Conservation (phyloP, 2,888 invertebrate genomes). For the Labia minor region DNA sequence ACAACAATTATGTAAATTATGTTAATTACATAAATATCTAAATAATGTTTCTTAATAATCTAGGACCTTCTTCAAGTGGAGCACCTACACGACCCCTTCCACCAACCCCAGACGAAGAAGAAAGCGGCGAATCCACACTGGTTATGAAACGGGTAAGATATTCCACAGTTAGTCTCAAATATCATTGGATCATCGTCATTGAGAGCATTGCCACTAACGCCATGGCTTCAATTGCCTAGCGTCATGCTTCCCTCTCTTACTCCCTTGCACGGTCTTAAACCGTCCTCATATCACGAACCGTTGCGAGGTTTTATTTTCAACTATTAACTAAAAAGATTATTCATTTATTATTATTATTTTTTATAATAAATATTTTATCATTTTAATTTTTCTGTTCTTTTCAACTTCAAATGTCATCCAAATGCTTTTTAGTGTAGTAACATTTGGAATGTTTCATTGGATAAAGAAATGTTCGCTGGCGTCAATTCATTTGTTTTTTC, state of each 20-base stretch:
- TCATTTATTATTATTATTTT: not conserved
- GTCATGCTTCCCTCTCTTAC: not conserved
- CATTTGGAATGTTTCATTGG: conserved; percentile 8
- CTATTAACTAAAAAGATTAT: not conserved
- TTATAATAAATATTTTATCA: not conserved
- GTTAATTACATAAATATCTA: too few species aligned
- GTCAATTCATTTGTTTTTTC: conserved; percentile 13
- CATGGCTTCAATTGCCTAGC: conserved; percentile 13
- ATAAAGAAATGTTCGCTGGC: conserved; percentile 9
- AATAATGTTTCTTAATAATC: not conserved
- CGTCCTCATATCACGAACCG: not conserved
- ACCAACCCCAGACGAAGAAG: conserved; percentile 89
- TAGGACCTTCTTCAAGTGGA: conserved; percentile 39
- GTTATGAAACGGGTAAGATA: conserved; percentile 79
- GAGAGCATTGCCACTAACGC: conserved; percentile 13
- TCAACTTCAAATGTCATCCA: not conserved
- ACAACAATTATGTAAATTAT: too few species aligned
- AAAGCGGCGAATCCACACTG: conserved; percentile 75
- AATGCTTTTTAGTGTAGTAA: conserved; percentile 7
- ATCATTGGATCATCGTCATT: not conserved
- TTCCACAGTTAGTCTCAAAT: too few species aligned
- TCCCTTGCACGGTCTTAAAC: conserved; percentile 7
- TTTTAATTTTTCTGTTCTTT: not conserved
- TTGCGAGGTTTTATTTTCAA: not conserved
- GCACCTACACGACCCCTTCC: conserved; percentile 88